Evolutionary conservation across 1,140 invertebrate species (phyloP).

Genomic region (Musca vetustissima): DNA sequence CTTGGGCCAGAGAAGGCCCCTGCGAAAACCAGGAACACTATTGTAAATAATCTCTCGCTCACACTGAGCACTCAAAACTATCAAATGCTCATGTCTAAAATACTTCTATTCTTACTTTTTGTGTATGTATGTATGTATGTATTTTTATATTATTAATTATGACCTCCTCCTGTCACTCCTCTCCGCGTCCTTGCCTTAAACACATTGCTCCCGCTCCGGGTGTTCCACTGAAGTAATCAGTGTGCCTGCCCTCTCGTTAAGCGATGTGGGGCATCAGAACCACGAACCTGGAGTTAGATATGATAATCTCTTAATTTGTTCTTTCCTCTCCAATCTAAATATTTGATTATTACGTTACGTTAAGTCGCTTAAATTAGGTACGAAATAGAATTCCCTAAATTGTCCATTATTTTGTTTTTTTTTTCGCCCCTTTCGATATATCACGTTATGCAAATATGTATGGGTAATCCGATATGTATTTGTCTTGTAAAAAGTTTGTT

Average conservation of each 20-base stretch:
- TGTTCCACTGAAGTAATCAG: background rate
- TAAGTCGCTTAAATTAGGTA: conserved; percentile 18
- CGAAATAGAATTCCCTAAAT: background rate
- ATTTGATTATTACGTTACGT: background rate
- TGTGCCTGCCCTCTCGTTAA: too few species aligned
- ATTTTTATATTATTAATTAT: conserved; percentile 21
- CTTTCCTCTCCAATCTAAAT: too few species aligned
- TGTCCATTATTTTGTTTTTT: too few species aligned
- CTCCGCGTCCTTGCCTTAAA: background rate
- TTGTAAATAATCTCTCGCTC: conserved; percentile 38
- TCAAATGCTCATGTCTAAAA: conserved; percentile 9
- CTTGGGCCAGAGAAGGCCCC: conserved; percentile 61
- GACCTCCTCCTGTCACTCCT: background rate
- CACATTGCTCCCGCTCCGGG: background rate
- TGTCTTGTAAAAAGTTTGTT: too few species aligned
- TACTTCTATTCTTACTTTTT: background rate
- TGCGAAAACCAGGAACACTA: conserved; percentile 61
- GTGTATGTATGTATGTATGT: conserved; percentile 6
- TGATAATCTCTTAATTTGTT: too few species aligned
- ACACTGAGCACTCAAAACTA: conserved; percentile 16
- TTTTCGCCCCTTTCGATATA: too few species aligned
- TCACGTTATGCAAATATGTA: too few species aligned
- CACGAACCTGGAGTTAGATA: too few species aligned
- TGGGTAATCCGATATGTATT: too few species aligned
- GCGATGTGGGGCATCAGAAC: too few species aligned